Evolutionary conservation across 2,888 invertebrate genomes (phyloP).

Genomic region (Oegoconia quadripuncta): DNA sequence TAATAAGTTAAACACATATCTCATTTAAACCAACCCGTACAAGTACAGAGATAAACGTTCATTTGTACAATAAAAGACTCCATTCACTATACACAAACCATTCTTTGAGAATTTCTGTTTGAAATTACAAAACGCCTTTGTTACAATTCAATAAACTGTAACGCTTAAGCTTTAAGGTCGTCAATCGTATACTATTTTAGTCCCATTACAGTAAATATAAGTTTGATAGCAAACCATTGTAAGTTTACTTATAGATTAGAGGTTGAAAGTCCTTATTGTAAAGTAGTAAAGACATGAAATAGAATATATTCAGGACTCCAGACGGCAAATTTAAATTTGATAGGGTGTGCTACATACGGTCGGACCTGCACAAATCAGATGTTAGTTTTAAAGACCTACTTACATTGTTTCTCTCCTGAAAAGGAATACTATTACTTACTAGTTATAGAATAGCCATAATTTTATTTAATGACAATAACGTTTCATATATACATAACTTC

Average conservation of each 20-base stretch:
- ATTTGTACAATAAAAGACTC: constrained; percentile 59
- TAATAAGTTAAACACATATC: constrained; percentile 1
- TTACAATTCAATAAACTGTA: constrained; percentile 7
- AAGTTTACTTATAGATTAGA: constrained; percentile 12
- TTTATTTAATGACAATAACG: too few relatives aligned
- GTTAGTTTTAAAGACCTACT: background rate
- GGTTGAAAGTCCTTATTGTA: constrained; percentile 9
- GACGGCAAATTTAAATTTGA: constrained; percentile 25
- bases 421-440: background rate
- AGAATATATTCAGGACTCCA: constrained; percentile 2
- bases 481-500: too few relatives aligned
- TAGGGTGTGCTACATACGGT: constrained; percentile 20
- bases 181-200: constrained; percentile 15
- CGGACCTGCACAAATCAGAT: background rate
- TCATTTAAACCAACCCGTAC: constrained; percentile 10
- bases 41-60: constrained; percentile 40
- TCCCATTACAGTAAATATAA: constrained; percentile 20
- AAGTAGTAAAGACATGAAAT: constrained; percentile 7
- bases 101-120: constrained; percentile 42
- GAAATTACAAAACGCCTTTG: background rate
- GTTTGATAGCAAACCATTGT: constrained; percentile 18
- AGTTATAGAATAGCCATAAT: too few relatives aligned
- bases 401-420: background rate
- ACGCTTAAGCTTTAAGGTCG: constrained; percentile 9
- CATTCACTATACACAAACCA: constrained; percentile 59